Evolutionary conservation across 2,888 invertebrate genomes (phyloP).

Genomic region (Polylopha cassiicola): DNA sequence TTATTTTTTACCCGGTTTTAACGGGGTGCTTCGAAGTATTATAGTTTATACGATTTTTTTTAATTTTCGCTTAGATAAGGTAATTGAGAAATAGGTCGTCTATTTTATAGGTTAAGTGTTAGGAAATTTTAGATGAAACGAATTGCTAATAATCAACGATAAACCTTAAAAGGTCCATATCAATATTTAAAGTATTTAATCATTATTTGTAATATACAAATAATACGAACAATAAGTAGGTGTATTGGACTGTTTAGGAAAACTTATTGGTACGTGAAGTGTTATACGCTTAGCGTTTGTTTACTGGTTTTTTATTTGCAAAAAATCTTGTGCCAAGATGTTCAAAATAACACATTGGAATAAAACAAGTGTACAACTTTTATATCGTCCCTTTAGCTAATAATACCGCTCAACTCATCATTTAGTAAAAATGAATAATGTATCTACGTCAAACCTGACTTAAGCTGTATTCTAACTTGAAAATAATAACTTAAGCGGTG

Average conservation of each 20-base stretch:
- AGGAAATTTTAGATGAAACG: slow-evolving; percentile 51
- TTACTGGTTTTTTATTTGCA: slow-evolving; percentile 32
- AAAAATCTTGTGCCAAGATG: slow-evolving; percentile 19
- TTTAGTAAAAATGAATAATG: too few species aligned
- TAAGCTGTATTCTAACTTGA: too few species aligned
- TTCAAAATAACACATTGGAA: too few species aligned
- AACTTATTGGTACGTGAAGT: slow-evolving; percentile 30
- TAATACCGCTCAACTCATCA: too few species aligned
- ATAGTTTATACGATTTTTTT: slow-evolving; percentile 54
- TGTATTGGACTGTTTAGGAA: slow-evolving; percentile 54
- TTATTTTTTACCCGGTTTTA: slow-evolving; percentile 61
- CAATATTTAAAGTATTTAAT: slow-evolving; percentile 73
- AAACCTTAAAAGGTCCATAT: slow-evolving; percentile 76
- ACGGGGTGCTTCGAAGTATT: slow-evolving; percentile 70
- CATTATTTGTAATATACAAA: slow-evolving; percentile 64
- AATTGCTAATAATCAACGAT: slow-evolving; percentile 59
- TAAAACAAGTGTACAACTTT: too few species aligned
- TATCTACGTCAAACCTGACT: too few species aligned
- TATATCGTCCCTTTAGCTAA: too few species aligned
- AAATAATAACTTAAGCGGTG: too few species aligned
- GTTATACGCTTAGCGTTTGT: slow-evolving; percentile 66
- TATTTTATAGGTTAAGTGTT: slow-evolving; percentile 58
- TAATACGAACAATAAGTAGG: slow-evolving; percentile 73
- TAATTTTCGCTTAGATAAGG: slow-evolving; percentile 37
- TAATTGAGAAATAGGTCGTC: slow-evolving; percentile 53